Conservation (phyloP, 2,113 vertebrate genomes). For the Oryzias celebensis region DNA sequence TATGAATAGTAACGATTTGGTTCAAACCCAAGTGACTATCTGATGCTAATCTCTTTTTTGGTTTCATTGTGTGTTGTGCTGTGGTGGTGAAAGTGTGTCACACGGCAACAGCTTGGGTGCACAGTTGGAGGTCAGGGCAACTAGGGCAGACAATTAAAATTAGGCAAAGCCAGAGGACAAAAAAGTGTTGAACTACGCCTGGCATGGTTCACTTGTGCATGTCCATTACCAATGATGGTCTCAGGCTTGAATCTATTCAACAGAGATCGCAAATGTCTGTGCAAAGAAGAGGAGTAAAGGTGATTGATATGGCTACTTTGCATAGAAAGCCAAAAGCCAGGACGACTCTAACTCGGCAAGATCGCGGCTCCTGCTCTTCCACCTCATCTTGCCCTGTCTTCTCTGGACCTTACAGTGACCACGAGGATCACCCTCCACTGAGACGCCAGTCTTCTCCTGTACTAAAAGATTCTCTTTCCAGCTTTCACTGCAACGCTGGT, state of each 20-base stretch:
- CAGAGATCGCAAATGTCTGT: conserved; percentile 52
- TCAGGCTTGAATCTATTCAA: conserved; percentile 67
- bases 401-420: conserved; percentile 69
- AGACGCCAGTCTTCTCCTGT: conserved; percentile 68
- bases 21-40: conserved; percentile 34
- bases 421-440: conserved; percentile 55
- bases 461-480: conserved; percentile 62
- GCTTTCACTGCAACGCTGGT: conserved; percentile 23
- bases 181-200: conserved; percentile 47
- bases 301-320: conserved; percentile 45
- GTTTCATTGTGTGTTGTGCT: conserved; percentile 31
- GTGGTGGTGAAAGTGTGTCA: conserved; percentile 66
- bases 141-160: conserved; percentile 55
- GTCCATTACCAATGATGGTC: conserved; percentile 60
- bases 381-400: conserved; percentile 74
- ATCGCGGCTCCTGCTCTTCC: conserved; percentile 73
- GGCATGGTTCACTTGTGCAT: conserved; percentile 75
- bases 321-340: conserved; percentile 50
- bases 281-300: conserved; percentile 24
- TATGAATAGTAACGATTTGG: conserved; percentile 42
- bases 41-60: conserved; percentile 22
- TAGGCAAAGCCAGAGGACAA: conserved; percentile 55
- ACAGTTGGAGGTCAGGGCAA: conserved; percentile 44
- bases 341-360: conserved; percentile 52
- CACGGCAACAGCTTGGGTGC: conserved; percentile 24